These are phyloP conservation scores for Eurystomus gularis DNA, from an alignment of 2,113 vertebrate genomes.

Conservation along the genomic window DNA sequence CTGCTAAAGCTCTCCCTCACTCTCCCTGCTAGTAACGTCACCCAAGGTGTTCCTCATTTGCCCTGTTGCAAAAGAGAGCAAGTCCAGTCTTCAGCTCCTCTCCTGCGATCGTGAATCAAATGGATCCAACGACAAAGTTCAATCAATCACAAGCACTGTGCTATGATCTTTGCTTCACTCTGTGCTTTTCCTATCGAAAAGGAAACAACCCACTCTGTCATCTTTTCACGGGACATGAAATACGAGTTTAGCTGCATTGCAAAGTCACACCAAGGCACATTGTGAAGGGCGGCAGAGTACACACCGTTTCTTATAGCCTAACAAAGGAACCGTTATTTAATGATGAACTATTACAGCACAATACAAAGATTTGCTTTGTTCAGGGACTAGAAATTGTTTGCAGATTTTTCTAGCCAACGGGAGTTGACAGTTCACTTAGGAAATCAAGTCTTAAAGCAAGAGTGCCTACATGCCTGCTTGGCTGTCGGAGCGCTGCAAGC, in stretches of 20 bases:
- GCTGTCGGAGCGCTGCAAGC: not conserved
- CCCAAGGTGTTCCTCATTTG: not conserved
- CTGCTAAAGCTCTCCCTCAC: not conserved
- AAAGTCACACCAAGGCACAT: slow-evolving; percentile 4
- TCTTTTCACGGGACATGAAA: not conserved
- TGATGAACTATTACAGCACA: slow-evolving; percentile 30
- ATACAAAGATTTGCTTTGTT: slow-evolving; percentile 64
- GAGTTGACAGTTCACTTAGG: slow-evolving; percentile 51
- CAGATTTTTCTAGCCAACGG: slow-evolving; percentile 57
- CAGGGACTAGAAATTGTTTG: slow-evolving; percentile 59
- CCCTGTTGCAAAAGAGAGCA: not conserved
- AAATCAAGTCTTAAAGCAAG: slow-evolving; percentile 36
- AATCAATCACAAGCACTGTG: not conserved
- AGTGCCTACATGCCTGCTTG: not conserved
- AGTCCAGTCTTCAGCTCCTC: not conserved
- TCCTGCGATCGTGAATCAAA: not conserved
- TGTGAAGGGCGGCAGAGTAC: not conserved
- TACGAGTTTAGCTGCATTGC: not conserved
- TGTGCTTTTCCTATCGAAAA: not conserved
- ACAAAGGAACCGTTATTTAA: slow-evolving; percentile 53
- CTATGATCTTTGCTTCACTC: not conserved
- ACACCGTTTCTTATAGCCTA: not conserved
- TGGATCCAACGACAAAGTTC: not conserved
- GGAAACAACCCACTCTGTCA: not conserved
- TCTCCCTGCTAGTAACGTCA: not conserved